These are phyloP conservation scores for Drosophila carrolli DNA, from an alignment of 1,140 invertebrate genomes.

Conservation along the genomic window DNA sequence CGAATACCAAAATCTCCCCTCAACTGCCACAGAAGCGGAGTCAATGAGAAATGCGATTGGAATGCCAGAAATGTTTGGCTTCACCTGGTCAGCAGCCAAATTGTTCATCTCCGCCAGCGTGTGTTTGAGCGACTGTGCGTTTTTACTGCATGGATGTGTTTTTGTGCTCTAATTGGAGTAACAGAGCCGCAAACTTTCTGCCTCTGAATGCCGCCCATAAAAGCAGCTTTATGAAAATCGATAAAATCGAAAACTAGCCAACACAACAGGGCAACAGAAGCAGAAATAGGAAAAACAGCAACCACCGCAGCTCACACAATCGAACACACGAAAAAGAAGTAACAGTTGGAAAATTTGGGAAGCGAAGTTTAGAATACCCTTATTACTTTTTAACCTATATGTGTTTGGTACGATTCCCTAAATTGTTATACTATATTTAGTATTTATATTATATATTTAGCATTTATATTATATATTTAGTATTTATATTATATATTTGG, in stretches of 20 bases:
- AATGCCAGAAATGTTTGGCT: slow-evolving; percentile 45
- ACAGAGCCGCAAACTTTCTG: slow-evolving; percentile 45
- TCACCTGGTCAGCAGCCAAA: slow-evolving; percentile 42
- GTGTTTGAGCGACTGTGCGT: neutral
- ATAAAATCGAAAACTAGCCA: slow-evolving; percentile 82
- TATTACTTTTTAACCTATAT: too few relatives aligned
- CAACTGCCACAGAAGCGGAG: slow-evolving; percentile 7
- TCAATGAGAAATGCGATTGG: slow-evolving; percentile 45
- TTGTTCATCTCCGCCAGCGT: slow-evolving; percentile 28
- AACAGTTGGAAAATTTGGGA: neutral
- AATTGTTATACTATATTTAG: too few relatives aligned
- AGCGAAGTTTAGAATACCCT: slow-evolving; percentile 16
- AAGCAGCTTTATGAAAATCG: slow-evolving; percentile 77
- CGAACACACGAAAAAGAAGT: slow-evolving; percentile 13
- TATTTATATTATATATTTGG: too few relatives aligned
- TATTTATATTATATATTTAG: too few relatives aligned
- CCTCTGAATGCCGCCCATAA: slow-evolving; percentile 50
- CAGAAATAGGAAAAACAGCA: slow-evolving; percentile 32
- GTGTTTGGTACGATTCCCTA: too few relatives aligned
- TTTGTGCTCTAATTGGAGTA: slow-evolving; percentile 69
- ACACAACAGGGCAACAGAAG: slow-evolving; percentile 26
- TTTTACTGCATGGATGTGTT: slow-evolving; percentile 17
- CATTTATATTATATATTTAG: too few relatives aligned
- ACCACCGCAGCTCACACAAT: slow-evolving; percentile 39
- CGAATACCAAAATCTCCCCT: slow-evolving; percentile 14